Base-by-base conservation (phyloP, 2,888 invertebrate species). In the Chrysopilus asiliformis region DNA sequence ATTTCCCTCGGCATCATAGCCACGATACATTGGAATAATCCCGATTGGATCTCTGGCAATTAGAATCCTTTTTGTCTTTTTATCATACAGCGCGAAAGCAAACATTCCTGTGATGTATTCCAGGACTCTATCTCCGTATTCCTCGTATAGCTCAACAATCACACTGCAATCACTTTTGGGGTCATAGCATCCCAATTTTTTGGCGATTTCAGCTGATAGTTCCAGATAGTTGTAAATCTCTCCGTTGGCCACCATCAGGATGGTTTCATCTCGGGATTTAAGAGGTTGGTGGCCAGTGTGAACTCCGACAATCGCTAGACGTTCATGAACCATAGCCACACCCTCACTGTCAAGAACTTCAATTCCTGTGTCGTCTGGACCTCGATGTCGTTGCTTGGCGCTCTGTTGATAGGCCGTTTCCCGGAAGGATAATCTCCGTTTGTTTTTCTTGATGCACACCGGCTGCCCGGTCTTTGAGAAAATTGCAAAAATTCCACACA, bases 401-500 rank as follows among this genome's bases (percentile, higher is more conserved):
- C 61, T 61, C 43, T 59, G 60, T 2, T 57, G 49, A 29, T 57
- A 60, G 3, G 53, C 60, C 42, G 61, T 47, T 46, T 61, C 58
- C 2, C 61, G 49, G 28, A 58, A 42, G 15, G 42, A 51, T 34
- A 56, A 55, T 14, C 45, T 34, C 17, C 52, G 41, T 15, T 48
- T 53, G 4, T 22, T 19, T 20, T 42, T 41, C 27, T 49, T 53
- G 0, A 48, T 34, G 7, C 39, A 40, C 25, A 59, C 52, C 2
- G 55, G 45, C n/a, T 45, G 19, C 5, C 57, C 54, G 41, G 53
- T 45, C 20, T 51, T 53, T 4, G 59, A 58, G 40, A 62, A 58
- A 44, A 61, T 54, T 15, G 59, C 58, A 49, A 62, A 60, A 41
- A 62, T 62, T 16, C 61, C 62, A 38, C 62, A 62, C 62, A 62